These are phyloP conservation scores for Acleris emargana DNA, from an alignment of 2,888 invertebrate genomes.

Conservation along the genomic window DNA sequence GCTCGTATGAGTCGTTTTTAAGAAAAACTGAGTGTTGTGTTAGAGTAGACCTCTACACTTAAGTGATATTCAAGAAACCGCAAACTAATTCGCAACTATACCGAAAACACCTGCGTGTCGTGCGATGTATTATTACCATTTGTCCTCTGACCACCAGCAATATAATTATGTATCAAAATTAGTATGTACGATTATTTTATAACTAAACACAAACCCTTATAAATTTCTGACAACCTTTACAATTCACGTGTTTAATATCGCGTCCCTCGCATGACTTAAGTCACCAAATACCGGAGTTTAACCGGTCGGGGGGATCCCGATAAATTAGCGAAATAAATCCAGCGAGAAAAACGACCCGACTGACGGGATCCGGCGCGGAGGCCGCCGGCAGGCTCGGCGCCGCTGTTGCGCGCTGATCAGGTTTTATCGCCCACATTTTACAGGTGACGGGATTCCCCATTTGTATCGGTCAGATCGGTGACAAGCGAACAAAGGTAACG, in stretches of 20 bases:
- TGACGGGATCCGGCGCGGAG: not conserved
- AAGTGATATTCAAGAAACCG: too few relatives aligned
- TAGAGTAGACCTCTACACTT: too few relatives aligned
- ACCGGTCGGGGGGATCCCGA: conserved; percentile 20
- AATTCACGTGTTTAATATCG: not conserved
- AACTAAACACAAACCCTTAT: too few relatives aligned
- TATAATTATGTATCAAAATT: too few relatives aligned
- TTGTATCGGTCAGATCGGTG: not conserved
- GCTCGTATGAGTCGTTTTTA: too few relatives aligned
- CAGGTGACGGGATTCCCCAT: conserved; percentile 1
- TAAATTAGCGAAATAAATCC: conserved; percentile 33
- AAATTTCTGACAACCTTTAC: not conserved
- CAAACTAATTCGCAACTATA: too few relatives aligned
- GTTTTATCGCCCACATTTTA: conserved; percentile 6
- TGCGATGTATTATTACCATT: too few relatives aligned
- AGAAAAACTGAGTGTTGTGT: too few relatives aligned
- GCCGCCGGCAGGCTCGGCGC: not conserved
- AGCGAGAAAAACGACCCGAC: conserved; percentile 9
- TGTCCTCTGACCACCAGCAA: too few relatives aligned
- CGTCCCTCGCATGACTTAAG: not conserved
- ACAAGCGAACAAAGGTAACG: conserved; percentile 1
- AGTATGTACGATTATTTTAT: too few relatives aligned
- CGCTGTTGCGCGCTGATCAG: conserved; percentile 10
- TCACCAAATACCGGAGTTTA: conserved; percentile 7
- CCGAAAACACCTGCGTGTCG: too few relatives aligned